Percentiles rank a stretch among this genome's conserved stretches.
These are phyloP conservation scores for Hirtodrosophila histrioides DNA, from an alignment of 2,888 invertebrate species.

Conservation along the genomic window DNA sequence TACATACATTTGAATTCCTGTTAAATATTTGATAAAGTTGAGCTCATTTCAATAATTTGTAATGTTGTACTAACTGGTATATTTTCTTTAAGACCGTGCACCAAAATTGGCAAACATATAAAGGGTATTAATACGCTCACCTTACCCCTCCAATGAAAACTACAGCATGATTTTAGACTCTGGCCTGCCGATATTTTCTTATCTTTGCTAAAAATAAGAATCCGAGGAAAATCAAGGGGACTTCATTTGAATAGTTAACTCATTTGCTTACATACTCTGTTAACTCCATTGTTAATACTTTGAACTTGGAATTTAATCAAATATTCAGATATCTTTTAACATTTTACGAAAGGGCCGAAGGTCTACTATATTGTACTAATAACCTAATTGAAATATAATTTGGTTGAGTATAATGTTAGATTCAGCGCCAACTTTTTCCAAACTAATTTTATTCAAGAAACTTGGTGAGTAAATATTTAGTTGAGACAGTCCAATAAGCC, in stretches of 20 bases:
- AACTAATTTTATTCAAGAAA: no score
- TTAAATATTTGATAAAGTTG: constrained; percentile 3
- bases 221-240: background rate
- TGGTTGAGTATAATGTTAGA: no score
- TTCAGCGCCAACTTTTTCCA: no score
- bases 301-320: no score
- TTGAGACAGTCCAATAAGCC: no score
- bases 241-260: background rate
- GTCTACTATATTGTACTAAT: no score
- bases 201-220: background rate
- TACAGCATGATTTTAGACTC: constrained; percentile 43
- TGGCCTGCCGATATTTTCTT: constrained; percentile 1
- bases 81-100: background rate
- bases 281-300: constrained; percentile 16
- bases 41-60: background rate
- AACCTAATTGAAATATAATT: no score
- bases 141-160: constrained; percentile 59
- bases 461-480: no score
- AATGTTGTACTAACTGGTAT: constrained; percentile 20
- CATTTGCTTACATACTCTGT: constrained; percentile 24
- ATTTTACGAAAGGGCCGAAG: no score
- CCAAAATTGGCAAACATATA: constrained; percentile 35
- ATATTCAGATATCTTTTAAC: no score
- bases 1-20: constrained; percentile 87
- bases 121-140: constrained; percentile 41